Percentiles rank a stretch among this genome's conserved stretches.
Conservation (phyloP, 1,140 invertebrate genomes). For the Glomeris maerens region DNA sequence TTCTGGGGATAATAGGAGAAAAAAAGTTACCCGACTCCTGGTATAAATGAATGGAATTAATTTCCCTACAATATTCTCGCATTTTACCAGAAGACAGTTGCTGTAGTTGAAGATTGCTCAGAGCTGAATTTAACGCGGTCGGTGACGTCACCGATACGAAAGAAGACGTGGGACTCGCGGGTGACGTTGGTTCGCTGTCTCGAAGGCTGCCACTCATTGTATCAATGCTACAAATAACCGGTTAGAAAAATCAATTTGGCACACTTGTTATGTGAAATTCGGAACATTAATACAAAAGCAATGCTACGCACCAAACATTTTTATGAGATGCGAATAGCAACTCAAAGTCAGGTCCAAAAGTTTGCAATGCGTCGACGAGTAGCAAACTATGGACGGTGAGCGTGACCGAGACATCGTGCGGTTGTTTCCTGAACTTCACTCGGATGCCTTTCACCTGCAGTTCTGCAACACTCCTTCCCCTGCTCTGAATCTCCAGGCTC, state of each 20-base stretch:
- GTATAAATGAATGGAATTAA: no score
- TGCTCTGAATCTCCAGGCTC: conserved; percentile 53
- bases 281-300: conserved; percentile 1
- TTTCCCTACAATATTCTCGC: no score
- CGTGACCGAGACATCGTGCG: conserved; percentile 53
- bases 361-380: conserved; percentile 85
- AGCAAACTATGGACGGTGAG: conserved; percentile 82
- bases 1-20: no score
- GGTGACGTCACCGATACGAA: conserved; percentile 5
- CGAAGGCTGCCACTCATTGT: conserved; percentile 79
- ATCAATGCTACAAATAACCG: conserved; percentile 62
- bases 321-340: conserved; percentile 84
- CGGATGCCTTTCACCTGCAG: conserved; percentile 77
- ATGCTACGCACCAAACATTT: conserved; percentile 55
- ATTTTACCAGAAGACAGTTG: no score
- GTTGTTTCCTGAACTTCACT: conserved; percentile 52
- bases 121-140: conserved; percentile 17
- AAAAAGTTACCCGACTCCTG: no score
- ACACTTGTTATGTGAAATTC: neutral
- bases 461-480: conserved; percentile 70
- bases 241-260: conserved; percentile 1
- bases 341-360: conserved; percentile 88
- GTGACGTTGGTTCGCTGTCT: conserved; percentile 68
- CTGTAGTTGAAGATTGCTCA: conserved; percentile 1
- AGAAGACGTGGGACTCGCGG: conserved; percentile 41